Base-by-base conservation (phyloP, 2,888 invertebrate species). In the Athetis lepigone region DNA sequence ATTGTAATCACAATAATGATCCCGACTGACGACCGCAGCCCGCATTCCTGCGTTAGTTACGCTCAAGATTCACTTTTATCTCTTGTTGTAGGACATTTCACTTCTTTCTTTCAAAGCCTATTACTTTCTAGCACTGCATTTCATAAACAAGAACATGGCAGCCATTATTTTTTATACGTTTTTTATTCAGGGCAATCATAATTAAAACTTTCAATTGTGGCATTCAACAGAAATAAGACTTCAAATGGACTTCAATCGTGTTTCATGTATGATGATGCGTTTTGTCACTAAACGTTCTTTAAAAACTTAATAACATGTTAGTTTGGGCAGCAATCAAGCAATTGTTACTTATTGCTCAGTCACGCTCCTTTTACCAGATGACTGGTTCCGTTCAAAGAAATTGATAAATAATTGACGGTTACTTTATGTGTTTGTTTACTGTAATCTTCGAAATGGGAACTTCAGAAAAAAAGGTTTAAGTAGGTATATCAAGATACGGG, bases 1-100 rank as follows among this genome's bases (percentile, higher is more conserved):
- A 86, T 78, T 81, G 84, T 89, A 90, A 92, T 90, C 83, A 89
- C 87, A 84, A 75, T 86, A 85, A 88, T 86, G 81, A 88, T 85
- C 84, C n/a, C 49, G 65, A 21, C 70, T 67, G 78, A 75, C 79
- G 82, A 84, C 86, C 86, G 81, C 88, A 82, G 77, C n/a, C 84
- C 85, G 77, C 92, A 92, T 92, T 92, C 91, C 90, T 75, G 61
- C 13, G 77, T 81, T 81, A 59, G 85, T 75, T 77, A 85, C 85
- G 84, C 82, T 83, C 75, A 70, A 80, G 70, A 78, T 83, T 83
- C 78, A 79, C 80, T 85, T 86, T 80, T 78, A 68, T 75, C 51
- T 71, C 66, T 63, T 77, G 78, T 78, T 80, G 61, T 77, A 71
- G 61, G 62, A 78, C 75, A 63, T 81, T 75, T 80, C 75, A 75